phyloP scores from a whole-genome alignment of 2,797 vertebrate genomes.

The Sebastes variabilis region DNA sequence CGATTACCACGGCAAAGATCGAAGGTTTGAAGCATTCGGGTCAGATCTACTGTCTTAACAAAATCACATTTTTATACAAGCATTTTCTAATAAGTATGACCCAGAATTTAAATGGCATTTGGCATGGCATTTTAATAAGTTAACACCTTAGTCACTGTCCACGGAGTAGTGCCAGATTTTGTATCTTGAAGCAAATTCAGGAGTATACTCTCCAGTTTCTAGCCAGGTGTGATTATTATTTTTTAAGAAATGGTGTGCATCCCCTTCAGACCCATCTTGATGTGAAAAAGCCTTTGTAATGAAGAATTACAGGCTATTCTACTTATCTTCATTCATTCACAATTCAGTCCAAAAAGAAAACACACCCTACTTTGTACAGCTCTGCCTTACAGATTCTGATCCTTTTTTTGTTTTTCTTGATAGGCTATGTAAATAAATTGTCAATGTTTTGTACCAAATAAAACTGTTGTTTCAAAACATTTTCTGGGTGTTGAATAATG shows the following conservation, averaged over 20 bases:
- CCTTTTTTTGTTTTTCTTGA: not conserved
- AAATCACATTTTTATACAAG: not conserved
- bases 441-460: constrained; percentile 49
- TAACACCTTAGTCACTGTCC: not conserved
- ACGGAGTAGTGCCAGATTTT: not conserved
- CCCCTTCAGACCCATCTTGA: not conserved
- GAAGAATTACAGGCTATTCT: fast-evolving
- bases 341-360: not conserved
- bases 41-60: not conserved
- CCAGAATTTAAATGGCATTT: not conserved
- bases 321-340: not conserved
- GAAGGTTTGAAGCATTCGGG: too few relatives aligned
- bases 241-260: not conserved
- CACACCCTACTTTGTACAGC: not conserved
- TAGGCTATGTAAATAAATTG: not conserved
- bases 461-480: not conserved
- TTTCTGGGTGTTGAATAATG: not conserved
- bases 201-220: not conserved
- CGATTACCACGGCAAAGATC: too few relatives aligned
- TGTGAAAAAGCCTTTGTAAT: not conserved
- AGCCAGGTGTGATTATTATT: not conserved
- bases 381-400: not conserved
- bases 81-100: not conserved
- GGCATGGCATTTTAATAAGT: not conserved
- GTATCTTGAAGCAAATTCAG: not conserved